Conservation (phyloP, 2,797 vertebrate species). For the Ctenopoma multispine region DNA sequence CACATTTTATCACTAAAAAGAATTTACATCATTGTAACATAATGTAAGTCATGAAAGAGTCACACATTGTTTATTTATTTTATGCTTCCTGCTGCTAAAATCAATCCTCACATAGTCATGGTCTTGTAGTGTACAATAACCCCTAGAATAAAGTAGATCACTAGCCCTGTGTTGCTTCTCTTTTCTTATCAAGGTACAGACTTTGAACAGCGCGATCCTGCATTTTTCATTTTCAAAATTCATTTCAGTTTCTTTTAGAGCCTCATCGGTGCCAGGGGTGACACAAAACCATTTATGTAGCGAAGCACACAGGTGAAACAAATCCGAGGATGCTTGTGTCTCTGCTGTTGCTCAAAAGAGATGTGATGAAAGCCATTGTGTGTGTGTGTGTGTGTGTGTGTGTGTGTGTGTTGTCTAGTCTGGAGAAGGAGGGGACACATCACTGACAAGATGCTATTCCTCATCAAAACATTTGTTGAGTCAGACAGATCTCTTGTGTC, state of each 20-base stretch:
- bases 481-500: constrained; percentile 40
- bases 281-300: constrained; percentile 37
- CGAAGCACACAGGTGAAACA: constrained; percentile 32
- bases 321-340: constrained; percentile 38
- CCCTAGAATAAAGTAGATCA: constrained; percentile 2
- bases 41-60: not conserved
- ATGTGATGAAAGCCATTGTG: constrained; percentile 54
- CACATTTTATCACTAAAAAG: not conserved
- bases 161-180: constrained; percentile 5
- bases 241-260: constrained; percentile 41
- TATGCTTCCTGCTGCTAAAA: not conserved
- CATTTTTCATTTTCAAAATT: constrained; percentile 15
- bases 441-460: constrained; percentile 55
- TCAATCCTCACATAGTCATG: not conserved
- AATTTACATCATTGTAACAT: too few relatives aligned
- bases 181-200: constrained; percentile 14
- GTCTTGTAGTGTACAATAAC: not conserved
- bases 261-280: constrained; percentile 16
- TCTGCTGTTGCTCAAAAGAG: constrained; percentile 49
- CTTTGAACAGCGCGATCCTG: constrained; percentile 46
- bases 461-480: constrained; percentile 55
- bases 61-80: not conserved
- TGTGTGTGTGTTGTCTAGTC: constrained; percentile 11
- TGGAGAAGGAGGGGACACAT: constrained; percentile 15
- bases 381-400: constrained; percentile 18